Conservation (phyloP, 2,888 invertebrate genomes). For the Ferdinandea cuprea region DNA sequence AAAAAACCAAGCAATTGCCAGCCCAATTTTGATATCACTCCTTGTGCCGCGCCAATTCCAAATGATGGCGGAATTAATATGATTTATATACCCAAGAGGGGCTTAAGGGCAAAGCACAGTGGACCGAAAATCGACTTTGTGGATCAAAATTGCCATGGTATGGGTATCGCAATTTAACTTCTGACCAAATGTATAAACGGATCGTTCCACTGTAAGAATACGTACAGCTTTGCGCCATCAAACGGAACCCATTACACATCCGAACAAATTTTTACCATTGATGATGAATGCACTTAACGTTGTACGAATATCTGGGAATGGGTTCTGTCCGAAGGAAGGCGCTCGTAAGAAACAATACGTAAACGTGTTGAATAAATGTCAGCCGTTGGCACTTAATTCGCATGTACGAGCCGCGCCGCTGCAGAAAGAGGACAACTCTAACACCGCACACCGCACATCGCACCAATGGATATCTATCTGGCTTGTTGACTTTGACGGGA, state of each 20-base stretch:
- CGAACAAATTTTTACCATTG: slow-evolving; percentile 43
- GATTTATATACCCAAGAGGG: slow-evolving; percentile 52
- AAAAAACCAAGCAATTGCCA: slow-evolving; percentile 30
- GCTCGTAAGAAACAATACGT: slow-evolving; percentile 59
- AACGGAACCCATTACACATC: slow-evolving; percentile 58
- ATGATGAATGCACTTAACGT: slow-evolving; percentile 66
- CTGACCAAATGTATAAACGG: too few species aligned
- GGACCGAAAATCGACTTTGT: background rate
- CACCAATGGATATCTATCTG: slow-evolving; percentile 50
- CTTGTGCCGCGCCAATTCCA: slow-evolving; percentile 39
- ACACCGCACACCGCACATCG: background rate
- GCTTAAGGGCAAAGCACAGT: slow-evolving; percentile 33
- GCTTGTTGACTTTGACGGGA: slow-evolving; percentile 68
- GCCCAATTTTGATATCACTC: slow-evolving; percentile 41
- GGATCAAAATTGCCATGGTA: background rate
- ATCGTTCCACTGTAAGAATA: background rate
- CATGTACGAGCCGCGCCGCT: slow-evolving; percentile 54
- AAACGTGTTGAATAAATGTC: slow-evolving; percentile 75
- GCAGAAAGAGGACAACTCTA: slow-evolving; percentile 17
- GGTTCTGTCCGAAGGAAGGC: slow-evolving; percentile 1
- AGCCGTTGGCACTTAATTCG: slow-evolving; percentile 74
- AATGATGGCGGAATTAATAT: slow-evolving; percentile 72
- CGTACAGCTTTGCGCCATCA: slow-evolving; percentile 19
- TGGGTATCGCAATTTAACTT: background rate
- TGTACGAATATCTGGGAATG: slow-evolving; percentile 12